phyloP scores from a whole-genome alignment of 2,113 vertebrate genomes.

The Peromyscus californicus region DNA sequence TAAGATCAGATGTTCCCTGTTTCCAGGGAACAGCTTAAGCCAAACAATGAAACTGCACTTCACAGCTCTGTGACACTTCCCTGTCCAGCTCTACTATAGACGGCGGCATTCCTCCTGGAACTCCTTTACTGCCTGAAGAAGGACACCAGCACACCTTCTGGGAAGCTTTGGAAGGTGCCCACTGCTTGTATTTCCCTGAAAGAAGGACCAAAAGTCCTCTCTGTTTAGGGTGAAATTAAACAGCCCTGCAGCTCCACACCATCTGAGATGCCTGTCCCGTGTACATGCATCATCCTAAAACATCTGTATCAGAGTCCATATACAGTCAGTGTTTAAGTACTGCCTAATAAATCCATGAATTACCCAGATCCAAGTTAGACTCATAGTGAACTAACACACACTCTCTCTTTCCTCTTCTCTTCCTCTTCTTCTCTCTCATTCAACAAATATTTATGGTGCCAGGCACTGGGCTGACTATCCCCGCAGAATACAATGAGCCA shows the following conservation, averaged over 20 bases:
- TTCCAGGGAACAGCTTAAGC: conserved; percentile 5
- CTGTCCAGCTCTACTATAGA: neutral
- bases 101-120: neutral
- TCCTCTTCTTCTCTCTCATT: neutral
- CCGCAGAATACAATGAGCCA: conserved; percentile 10
- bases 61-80: neutral
- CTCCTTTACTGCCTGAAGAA: neutral
- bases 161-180: neutral
- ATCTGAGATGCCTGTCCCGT: neutral
- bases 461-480: neutral
- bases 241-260: neutral
- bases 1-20: conserved; percentile 20
- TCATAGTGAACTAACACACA: neutral
- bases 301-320: neutral
- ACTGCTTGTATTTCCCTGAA: neutral
- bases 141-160: neutral
- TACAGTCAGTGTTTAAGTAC: neutral
- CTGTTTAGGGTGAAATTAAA: neutral
- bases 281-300: neutral
- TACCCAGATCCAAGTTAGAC: conserved; percentile 28
- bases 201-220: neutral
- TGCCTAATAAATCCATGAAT: conserved; percentile 36
- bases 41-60: conserved; percentile 63
- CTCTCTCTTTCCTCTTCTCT: neutral
- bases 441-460: conserved; percentile 28